Conservation (phyloP, 2,888 invertebrate genomes). For the Eristalis pertinax region DNA sequence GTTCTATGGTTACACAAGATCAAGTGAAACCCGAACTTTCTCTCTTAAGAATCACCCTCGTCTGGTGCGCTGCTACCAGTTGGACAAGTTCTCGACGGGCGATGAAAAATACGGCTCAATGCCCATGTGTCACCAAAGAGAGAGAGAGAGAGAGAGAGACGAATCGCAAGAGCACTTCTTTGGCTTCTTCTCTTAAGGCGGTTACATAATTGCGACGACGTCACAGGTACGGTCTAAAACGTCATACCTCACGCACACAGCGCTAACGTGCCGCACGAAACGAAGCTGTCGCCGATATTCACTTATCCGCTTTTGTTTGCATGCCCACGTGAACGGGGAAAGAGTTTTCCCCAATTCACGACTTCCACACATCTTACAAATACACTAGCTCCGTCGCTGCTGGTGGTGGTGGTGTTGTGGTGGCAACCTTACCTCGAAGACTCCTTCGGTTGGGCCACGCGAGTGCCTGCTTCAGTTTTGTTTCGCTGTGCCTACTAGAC, state of each 20-base stretch:
- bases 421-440: conserved; percentile 1
- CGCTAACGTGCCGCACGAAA: not conserved
- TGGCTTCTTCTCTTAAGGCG: not conserved
- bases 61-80: not conserved
- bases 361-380: not conserved
- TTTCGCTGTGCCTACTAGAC: conserved; percentile 39
- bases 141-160: too few species aligned
- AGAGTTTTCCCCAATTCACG: conserved; percentile 20
- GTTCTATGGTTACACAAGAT: not conserved
- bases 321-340: not conserved
- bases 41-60: not conserved
- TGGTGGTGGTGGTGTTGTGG: not conserved
- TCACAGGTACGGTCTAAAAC: not conserved
- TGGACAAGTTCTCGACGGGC: not conserved
- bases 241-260: not conserved
- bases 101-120: not conserved
- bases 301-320: too few species aligned
- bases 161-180: not conserved
- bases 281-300: not conserved
- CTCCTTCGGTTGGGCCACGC: conserved; percentile 46
- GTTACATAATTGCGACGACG: not conserved
- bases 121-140: too few species aligned
- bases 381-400: not conserved
- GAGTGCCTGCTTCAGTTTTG: conserved; percentile 53
- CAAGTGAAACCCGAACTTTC: not conserved